A percentile compares a stretch with the other conserved stretches of the same genome.
These are phyloP conservation scores for Nudaria mundana DNA, from an alignment of 2,888 invertebrate species.

Conservation along the genomic window DNA sequence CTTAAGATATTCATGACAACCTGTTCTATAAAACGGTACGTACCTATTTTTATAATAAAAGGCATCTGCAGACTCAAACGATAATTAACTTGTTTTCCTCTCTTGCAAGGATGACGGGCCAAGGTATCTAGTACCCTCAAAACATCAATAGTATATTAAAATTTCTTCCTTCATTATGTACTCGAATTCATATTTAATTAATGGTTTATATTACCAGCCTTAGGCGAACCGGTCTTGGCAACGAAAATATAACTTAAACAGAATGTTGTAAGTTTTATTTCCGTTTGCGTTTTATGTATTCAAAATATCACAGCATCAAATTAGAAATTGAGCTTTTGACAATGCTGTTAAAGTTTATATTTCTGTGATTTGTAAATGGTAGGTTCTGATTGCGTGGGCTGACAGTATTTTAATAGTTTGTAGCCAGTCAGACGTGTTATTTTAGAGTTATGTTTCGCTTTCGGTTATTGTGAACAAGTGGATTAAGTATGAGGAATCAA, in stretches of 20 bases:
- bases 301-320: background rate
- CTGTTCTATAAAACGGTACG: background rate
- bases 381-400: slow-evolving; percentile 42
- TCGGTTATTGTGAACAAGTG: slow-evolving; percentile 25
- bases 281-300: slow-evolving; percentile 15
- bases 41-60: background rate
- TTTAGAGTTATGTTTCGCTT: slow-evolving; percentile 35
- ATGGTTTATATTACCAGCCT: slow-evolving; percentile 30
- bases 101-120: slow-evolving; percentile 10
- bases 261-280: slow-evolving; percentile 35
- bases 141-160: slow-evolving; percentile 26
- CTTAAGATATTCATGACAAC: background rate
- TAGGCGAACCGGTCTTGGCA: slow-evolving; percentile 31
- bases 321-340: slow-evolving; percentile 4
- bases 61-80: background rate
- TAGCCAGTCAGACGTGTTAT: slow-evolving; percentile 40
- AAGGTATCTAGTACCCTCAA: slow-evolving; percentile 23
- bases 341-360: slow-evolving; percentile 36
- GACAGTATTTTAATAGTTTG: slow-evolving; percentile 58
- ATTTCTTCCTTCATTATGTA: slow-evolving; percentile 37
- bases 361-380: slow-evolving; percentile 19
- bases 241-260: slow-evolving; percentile 24
- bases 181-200: slow-evolving; percentile 34
- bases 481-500: slow-evolving; percentile 18
- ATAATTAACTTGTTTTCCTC: slow-evolving; percentile 13